A percentile compares a stretch with the other conserved stretches of the same genome.
Conservation (phyloP, 2,888 invertebrate species). For the Dasypogon diadema region DNA sequence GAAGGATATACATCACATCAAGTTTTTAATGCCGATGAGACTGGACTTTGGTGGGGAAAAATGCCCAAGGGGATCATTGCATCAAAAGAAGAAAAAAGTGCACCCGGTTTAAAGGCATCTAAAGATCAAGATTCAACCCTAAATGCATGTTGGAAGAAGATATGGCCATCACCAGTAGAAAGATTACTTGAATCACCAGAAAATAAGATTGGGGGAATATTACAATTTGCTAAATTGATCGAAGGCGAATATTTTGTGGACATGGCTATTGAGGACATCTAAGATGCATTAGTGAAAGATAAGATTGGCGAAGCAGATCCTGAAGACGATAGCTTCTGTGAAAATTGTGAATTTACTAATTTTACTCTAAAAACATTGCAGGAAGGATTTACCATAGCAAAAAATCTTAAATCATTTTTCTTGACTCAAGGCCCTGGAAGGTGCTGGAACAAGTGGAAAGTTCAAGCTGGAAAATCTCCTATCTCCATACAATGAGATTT, state of each 20-base stretch:
- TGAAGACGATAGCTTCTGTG: background rate
- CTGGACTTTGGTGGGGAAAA: too few species aligned
- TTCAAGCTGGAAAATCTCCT: background rate
- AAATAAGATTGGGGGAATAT: slow-evolving; percentile 40
- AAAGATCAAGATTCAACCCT: slow-evolving; percentile 4
- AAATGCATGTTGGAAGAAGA: background rate
- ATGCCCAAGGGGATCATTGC: slow-evolving; percentile 33
- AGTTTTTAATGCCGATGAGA: too few species aligned
- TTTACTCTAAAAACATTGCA: background rate
- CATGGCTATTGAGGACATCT: slow-evolving; percentile 40
- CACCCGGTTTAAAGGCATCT: slow-evolving; percentile 17
- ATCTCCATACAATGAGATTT: slow-evolving; percentile 3
- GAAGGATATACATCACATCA: too few species aligned
- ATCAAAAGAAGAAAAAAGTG: slow-evolving; percentile 37
- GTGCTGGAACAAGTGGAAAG: background rate
- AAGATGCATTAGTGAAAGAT: slow-evolving; percentile 35
- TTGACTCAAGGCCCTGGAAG: background rate
- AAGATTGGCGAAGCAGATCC: background rate
- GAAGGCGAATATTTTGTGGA: slow-evolving; percentile 50
- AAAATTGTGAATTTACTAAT: background rate
- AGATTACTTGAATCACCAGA: slow-evolving; percentile 40
- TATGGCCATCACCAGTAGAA: slow-evolving; percentile 43
- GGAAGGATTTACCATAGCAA: background rate
- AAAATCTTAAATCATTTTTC: background rate
- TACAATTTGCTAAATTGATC: slow-evolving; percentile 44